These are phyloP conservation scores for Allobates femoralis DNA, from an alignment of 2,797 vertebrate genomes.

Conservation along the genomic window DNA sequence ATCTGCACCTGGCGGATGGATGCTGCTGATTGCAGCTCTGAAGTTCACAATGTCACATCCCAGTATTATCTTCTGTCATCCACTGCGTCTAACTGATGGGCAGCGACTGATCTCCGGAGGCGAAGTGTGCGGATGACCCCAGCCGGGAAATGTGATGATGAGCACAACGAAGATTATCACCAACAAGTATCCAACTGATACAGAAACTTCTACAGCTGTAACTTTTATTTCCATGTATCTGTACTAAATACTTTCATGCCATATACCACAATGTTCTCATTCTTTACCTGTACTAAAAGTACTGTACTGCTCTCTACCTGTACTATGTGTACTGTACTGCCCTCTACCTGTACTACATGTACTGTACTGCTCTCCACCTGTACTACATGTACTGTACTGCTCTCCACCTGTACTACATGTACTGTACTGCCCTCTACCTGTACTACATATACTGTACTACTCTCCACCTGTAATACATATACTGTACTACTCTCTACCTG, in stretches of 20 bases:
- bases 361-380: not conserved
- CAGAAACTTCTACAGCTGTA: not conserved
- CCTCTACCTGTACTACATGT: not conserved
- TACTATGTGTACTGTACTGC: not conserved
- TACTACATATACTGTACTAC: not conserved
- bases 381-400: not conserved
- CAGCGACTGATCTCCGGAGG: not conserved
- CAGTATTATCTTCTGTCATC: not conserved
- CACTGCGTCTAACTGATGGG: not conserved
- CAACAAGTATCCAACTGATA: not conserved
- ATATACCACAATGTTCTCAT: not conserved
- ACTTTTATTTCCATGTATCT: not conserved
- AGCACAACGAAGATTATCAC: not conserved
- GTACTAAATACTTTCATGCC: too few relatives aligned
- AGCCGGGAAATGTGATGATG: not conserved
- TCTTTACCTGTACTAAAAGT: not conserved
- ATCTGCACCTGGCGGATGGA: constrained; percentile 5
- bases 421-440: not conserved
- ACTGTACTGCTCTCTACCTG: not conserved
- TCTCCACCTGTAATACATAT: not conserved
- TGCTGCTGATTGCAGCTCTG: not conserved
- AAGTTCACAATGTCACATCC: constrained; percentile 1
- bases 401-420: not conserved
- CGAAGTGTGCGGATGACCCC: not conserved
- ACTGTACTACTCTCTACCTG: not conserved